A percentile compares a stretch with the other conserved stretches of the same genome.
Conservation (phyloP, 2,113 vertebrate species). For the Micronycteris hirsuta region DNA sequence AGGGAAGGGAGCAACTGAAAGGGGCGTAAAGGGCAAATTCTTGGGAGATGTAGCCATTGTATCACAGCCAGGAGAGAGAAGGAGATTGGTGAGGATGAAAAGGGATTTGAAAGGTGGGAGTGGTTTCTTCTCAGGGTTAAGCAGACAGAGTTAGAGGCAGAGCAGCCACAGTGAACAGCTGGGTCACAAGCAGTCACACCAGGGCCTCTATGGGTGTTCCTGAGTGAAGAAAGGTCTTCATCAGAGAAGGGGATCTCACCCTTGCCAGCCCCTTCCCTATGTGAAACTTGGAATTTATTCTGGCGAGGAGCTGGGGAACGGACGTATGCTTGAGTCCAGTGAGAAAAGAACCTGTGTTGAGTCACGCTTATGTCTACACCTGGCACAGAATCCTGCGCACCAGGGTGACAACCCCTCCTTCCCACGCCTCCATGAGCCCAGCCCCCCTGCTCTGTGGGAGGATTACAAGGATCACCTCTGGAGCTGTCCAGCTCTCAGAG, state of each 20-base stretch:
- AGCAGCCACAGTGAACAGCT: not conserved
- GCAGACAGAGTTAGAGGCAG: not conserved
- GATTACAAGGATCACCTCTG: not conserved
- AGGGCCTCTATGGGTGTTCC: not conserved
- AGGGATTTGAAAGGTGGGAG: not conserved
- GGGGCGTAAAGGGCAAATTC: not conserved
- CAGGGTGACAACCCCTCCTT: not conserved
- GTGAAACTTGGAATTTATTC: not conserved
- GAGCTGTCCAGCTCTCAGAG: not conserved
- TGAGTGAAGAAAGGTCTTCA: not conserved
- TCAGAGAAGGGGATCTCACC: not conserved
- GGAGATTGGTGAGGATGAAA: not conserved
- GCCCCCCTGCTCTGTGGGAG: accelerated
- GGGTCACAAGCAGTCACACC: not conserved
- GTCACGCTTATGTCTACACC: not conserved
- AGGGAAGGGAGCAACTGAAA: not conserved
- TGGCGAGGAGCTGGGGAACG: not conserved
- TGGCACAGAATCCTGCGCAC: not conserved
- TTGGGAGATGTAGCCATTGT: accelerated
- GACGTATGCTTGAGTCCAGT: not conserved
- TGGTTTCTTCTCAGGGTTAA: not conserved
- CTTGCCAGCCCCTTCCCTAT: not conserved
- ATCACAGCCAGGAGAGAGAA: not conserved
- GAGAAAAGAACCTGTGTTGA: not conserved
- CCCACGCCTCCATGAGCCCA: not conserved